Percentiles rank a stretch among this genome's conserved stretches.
Conservation (phyloP, 2,113 vertebrate species). For the Gymnorhina tibicen region DNA sequence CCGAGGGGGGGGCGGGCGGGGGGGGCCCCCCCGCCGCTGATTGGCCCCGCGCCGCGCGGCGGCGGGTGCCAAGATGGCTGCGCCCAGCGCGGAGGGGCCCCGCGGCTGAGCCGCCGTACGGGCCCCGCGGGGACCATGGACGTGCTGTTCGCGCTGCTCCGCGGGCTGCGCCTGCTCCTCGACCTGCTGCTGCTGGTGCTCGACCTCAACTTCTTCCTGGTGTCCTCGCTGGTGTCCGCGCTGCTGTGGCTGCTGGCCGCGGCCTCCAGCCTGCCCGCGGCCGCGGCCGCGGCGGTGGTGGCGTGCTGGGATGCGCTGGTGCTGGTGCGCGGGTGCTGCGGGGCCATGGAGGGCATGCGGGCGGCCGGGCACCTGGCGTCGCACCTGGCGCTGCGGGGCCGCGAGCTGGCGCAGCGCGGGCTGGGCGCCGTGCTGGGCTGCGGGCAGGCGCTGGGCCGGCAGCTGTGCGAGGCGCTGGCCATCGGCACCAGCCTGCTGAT, state of each 20-base stretch:
- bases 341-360: slow-evolving; percentile 84
- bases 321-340: slow-evolving; percentile 70
- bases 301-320: slow-evolving; percentile 76
- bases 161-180: slow-evolving; percentile 76
- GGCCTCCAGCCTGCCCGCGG: slow-evolving; percentile 74
- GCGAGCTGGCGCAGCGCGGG: slow-evolving; percentile 81
- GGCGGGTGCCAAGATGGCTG: not conserved
- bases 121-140: slow-evolving; percentile 73
- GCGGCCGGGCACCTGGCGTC: slow-evolving; percentile 84
- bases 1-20: too few relatives aligned
- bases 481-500: slow-evolving; percentile 84
- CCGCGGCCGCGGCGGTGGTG: slow-evolving; percentile 61
- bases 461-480: slow-evolving; percentile 79
- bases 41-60: not conserved
- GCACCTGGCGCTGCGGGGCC: slow-evolving; percentile 79
- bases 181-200: slow-evolving; percentile 81
- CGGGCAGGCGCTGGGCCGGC: slow-evolving; percentile 73
- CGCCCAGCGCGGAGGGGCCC: not conserved
- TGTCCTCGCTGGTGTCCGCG: slow-evolving; percentile 80
- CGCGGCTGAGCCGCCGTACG: not conserved
- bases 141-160: slow-evolving; percentile 77
- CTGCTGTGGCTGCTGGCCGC: slow-evolving; percentile 76
- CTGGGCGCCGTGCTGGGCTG: slow-evolving; percentile 68
- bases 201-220: slow-evolving; percentile 88
- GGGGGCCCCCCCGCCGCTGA: too few relatives aligned